Evolutionary conservation across 2,888 invertebrate genomes (phyloP).

Genomic region (Epinotia demarniana): DNA sequence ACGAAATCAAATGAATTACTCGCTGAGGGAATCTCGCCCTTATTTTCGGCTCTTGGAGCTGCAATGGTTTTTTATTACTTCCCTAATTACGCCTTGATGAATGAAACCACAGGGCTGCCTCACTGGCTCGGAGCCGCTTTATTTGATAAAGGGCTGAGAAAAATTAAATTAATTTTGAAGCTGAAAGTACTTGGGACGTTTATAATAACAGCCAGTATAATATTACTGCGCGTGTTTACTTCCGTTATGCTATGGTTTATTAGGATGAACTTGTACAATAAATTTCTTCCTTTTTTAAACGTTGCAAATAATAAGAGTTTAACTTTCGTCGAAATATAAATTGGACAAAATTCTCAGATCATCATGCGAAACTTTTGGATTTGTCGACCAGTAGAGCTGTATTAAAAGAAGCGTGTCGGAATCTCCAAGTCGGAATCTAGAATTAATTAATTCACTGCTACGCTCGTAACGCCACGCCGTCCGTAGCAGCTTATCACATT

Average conservation of each 20-base stretch:
- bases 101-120: constrained; percentile 36
- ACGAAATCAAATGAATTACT: constrained; percentile 1
- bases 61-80: constrained; percentile 34
- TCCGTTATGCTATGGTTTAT: background rate
- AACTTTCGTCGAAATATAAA: too few species aligned
- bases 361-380: too few species aligned
- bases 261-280: background rate
- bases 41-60: constrained; percentile 6
- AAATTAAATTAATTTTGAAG: constrained; percentile 21
- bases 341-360: too few species aligned
- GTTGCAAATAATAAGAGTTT: too few species aligned
- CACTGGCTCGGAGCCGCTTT: constrained; percentile 6
- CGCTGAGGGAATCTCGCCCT: background rate
- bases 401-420: too few species aligned
- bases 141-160: constrained; percentile 32
- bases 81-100: constrained; percentile 36
- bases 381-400: too few species aligned
- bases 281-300: too few species aligned
- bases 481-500: too few species aligned
- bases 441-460: too few species aligned
- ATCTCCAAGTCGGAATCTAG: too few species aligned
- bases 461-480: too few species aligned
- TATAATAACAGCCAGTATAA: constrained; percentile 12
- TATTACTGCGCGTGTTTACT: background rate
- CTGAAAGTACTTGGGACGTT: background rate